phyloP scores from a whole-genome alignment of 2,888 invertebrate genomes.

The Xanthorhoe designata region DNA sequence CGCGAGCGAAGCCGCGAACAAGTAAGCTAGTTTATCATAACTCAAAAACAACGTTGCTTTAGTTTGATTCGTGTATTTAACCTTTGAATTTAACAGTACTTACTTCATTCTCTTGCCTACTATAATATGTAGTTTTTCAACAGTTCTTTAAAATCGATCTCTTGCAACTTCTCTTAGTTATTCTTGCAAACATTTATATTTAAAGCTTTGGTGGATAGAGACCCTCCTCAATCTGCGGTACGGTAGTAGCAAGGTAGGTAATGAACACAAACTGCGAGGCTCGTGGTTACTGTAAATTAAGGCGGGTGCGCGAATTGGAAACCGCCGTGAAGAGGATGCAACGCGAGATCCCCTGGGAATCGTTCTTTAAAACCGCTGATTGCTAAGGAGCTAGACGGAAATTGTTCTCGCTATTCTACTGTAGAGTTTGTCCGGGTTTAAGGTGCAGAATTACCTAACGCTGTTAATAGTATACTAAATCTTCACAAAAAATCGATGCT shows the following conservation, averaged over 20 bases:
- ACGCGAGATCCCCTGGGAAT: slow-evolving; percentile 56
- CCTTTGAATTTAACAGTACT: too few species aligned
- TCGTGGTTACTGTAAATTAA: slow-evolving; percentile 80
- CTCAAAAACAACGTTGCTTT: not conserved
- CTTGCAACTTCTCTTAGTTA: not conserved
- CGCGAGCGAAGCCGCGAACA: too few species aligned
- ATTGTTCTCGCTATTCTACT: slow-evolving; percentile 32
- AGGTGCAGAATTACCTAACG: not conserved
- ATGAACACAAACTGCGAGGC: slow-evolving; percentile 83
- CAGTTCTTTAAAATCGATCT: not conserved
- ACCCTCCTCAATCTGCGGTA: slow-evolving; percentile 18
- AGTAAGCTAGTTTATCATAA: too few species aligned
- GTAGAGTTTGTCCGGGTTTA: slow-evolving; percentile 16
- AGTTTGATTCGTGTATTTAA: not conserved
- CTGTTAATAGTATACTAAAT: not conserved
- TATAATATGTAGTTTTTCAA: too few species aligned
- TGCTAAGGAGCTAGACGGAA: slow-evolving; percentile 45
- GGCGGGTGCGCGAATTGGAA: slow-evolving; percentile 68
- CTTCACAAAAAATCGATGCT: too few species aligned
- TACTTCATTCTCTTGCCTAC: too few species aligned
- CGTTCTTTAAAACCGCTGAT: slow-evolving; percentile 63
- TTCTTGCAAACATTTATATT: not conserved
- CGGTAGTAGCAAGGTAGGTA: slow-evolving; percentile 73
- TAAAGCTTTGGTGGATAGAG: not conserved
- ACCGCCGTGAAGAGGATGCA: slow-evolving; percentile 57